These are phyloP conservation scores for Oncorhynchus masou DNA, from an alignment of 2,113 vertebrate species.

Conservation along the genomic window DNA sequence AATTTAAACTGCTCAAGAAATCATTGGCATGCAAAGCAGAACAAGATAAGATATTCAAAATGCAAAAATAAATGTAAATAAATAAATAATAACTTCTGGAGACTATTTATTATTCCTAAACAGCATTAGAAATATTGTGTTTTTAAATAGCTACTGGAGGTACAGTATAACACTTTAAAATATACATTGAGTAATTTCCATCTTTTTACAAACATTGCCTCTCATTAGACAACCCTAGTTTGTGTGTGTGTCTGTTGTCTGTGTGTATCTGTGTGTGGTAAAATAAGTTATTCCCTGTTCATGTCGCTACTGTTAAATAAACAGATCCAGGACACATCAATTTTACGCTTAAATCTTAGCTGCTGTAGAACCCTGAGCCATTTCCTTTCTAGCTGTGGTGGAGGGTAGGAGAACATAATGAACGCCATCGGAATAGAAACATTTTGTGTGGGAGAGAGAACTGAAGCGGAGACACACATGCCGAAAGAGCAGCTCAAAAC, in stretches of 20 bases:
- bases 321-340: conserved; percentile 1
- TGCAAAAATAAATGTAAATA: not conserved
- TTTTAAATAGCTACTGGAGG: conserved; percentile 48
- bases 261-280: conserved; percentile 2
- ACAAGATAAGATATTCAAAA: conserved; percentile 30
- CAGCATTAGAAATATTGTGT: conserved; percentile 18
- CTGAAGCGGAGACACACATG: conserved; percentile 42
- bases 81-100: not conserved
- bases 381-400: conserved; percentile 16
- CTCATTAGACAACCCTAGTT: conserved; percentile 57
- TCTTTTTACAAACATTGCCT: conserved; percentile 44
- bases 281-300: conserved; percentile 33
- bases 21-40: conserved; percentile 40
- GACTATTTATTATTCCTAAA: conserved; percentile 12
- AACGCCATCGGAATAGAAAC: conserved; percentile 30
- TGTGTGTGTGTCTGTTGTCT: not conserved
- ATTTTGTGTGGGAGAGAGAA: conserved; percentile 33
- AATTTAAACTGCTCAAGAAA: conserved; percentile 55
- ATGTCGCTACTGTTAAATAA: conserved; percentile 22
- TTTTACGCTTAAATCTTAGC: conserved; percentile 14
- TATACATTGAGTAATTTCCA: conserved; percentile 58
- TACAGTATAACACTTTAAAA: conserved; percentile 46
- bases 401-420: conserved; percentile 41
- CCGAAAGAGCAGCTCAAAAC: conserved; percentile 49
- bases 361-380: not conserved